Evolutionary conservation across 37 sponge, comb jelly and placozoan species (phyloP).

Genomic region (Cliona cf. orientalis): DNA sequence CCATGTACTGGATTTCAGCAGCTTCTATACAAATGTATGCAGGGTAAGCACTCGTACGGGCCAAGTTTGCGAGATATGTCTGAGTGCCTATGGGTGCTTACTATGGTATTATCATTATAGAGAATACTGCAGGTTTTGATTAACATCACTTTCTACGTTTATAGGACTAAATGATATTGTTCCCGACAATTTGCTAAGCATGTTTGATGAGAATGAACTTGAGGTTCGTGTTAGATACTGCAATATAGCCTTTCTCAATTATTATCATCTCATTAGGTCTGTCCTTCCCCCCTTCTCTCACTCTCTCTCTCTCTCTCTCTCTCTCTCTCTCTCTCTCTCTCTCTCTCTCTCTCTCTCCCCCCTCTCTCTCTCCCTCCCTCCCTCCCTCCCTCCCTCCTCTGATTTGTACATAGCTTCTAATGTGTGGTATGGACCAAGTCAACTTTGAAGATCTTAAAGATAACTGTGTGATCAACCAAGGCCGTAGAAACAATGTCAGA

Average conservation of each 20-base stretch:
- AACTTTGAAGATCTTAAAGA: slow-evolving; percentile 67
- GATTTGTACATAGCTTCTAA: slow-evolving; percentile 67
- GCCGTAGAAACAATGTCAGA: slow-evolving; percentile 17
- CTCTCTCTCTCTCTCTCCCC: background rate
- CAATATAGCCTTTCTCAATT: background rate
- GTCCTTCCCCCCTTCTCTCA: background rate
- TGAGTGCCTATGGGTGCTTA: no score
- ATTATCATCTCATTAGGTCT: background rate
- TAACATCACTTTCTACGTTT: no score
- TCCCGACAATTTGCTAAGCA: slow-evolving; percentile 80
- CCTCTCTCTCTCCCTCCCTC: background rate
- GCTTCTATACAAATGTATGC: no score
- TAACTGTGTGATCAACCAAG: slow-evolving; percentile 49
- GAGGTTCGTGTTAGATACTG: slow-evolving; percentile 66
- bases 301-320: background rate
- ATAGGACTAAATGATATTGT: slow-evolving; percentile 87
- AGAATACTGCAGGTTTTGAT: no score
- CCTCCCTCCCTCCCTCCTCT: background rate
- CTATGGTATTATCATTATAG: no score
- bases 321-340: background rate
- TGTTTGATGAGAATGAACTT: slow-evolving; percentile 97
- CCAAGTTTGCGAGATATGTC: no score
- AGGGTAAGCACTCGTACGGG: no score
- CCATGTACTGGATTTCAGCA: no score
- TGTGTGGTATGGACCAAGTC: slow-evolving; percentile 83